These are phyloP conservation scores for Pluvianellus socialis DNA, from an alignment of 2,113 vertebrate genomes.

Conservation along the genomic window DNA sequence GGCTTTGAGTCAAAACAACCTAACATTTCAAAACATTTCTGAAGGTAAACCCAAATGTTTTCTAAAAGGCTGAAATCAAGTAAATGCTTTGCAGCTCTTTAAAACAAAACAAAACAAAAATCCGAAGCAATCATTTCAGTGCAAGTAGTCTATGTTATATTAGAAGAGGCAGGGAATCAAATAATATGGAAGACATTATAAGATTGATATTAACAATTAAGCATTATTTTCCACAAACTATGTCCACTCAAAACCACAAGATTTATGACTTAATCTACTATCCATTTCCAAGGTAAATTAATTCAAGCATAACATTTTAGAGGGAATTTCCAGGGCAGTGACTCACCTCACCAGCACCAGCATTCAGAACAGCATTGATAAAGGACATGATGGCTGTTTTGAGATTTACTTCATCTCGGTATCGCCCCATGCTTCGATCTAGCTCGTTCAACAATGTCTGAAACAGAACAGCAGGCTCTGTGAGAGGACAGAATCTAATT, in stretches of 20 bases:
- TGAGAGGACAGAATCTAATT: not conserved
- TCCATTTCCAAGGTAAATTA: not conserved
- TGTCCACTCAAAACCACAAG: not conserved
- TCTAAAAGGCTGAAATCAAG: not conserved
- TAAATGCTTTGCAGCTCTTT: not conserved
- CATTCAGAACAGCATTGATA: conserved; percentile 95
- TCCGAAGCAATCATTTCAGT: not conserved
- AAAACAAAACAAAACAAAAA: not conserved
- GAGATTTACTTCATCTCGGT: conserved; percentile 94
- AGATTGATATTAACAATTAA: not conserved
- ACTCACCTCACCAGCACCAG: conserved; percentile 93
- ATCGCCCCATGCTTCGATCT: conserved; percentile 90
- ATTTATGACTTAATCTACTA: not conserved
- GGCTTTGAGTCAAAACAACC: not conserved
- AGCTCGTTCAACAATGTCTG: conserved; percentile 92
- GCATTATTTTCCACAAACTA: not conserved
- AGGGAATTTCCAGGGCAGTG: not conserved
- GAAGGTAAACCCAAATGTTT: not conserved
- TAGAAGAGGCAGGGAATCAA: not conserved
- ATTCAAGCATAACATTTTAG: not conserved
- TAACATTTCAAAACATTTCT: not conserved
- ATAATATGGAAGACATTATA: not conserved
- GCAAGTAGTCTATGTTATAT: not conserved
- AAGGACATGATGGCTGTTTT: conserved; percentile 99
- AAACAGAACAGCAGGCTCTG: conserved; percentile 2